Evolutionary conservation across 2,888 invertebrate species (phyloP).

Genomic region (Cylindroiulus punctatus): DNA sequence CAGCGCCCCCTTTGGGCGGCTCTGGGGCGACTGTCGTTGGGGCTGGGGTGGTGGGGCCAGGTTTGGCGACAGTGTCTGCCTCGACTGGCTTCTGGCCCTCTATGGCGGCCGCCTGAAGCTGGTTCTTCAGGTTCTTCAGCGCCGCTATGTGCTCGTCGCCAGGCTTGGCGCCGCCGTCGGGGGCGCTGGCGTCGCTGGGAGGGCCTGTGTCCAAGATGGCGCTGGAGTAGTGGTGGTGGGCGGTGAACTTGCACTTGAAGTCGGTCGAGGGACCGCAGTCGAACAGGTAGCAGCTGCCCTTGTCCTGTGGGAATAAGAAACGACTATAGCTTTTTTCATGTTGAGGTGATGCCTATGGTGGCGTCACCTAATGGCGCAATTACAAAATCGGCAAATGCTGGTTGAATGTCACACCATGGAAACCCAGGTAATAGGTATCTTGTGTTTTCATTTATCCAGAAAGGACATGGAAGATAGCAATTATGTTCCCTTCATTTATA

Average conservation of each 20-base stretch:
- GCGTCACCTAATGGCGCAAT: too few species aligned
- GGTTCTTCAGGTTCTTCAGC: constrained; percentile 74
- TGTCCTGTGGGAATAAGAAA: constrained; percentile 59
- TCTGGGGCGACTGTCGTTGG: constrained; percentile 43
- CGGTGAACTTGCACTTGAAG: constrained; percentile 91
- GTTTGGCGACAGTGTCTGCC: background rate
- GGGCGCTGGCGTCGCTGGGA: background rate
- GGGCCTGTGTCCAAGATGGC: constrained; percentile 73
- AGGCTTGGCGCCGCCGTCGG: constrained; percentile 73
- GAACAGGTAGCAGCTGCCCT: constrained; percentile 88
- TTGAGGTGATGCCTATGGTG: too few species aligned
- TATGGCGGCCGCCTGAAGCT: constrained; percentile 70
- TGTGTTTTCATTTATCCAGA: too few species aligned
- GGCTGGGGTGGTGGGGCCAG: constrained; percentile 9
- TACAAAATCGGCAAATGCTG: too few species aligned
- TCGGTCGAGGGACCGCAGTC: constrained; percentile 89
- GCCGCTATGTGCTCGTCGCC: constrained; percentile 53
- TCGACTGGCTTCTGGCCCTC: constrained; percentile 36
- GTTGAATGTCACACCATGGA: too few species aligned
- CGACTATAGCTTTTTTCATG: too few species aligned
- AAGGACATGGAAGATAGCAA: too few species aligned
- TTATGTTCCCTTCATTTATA: too few species aligned
- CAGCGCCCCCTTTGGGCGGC: background rate
- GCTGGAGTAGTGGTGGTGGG: constrained; percentile 87
- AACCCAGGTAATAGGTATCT: too few species aligned